Conservation (phyloP, 2,113 vertebrate species). For the Haliaeetus leucogaster region DNA sequence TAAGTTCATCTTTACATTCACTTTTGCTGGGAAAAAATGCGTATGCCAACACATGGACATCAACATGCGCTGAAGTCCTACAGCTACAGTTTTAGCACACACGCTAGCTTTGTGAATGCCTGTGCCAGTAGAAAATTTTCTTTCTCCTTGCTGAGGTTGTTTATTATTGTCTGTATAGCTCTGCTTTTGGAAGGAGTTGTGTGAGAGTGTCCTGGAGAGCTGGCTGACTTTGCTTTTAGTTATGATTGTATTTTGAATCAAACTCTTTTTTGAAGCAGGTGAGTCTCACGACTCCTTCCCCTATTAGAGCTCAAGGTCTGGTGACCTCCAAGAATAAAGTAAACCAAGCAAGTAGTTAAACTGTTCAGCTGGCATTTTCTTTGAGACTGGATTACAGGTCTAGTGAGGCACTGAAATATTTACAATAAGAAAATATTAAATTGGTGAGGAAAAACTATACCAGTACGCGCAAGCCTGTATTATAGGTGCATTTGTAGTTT, state of each 20-base stretch:
- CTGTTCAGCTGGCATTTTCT: neutral
- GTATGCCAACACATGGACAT: neutral
- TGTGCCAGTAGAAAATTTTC: neutral
- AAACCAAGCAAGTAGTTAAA: neutral
- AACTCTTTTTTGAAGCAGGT: neutral
- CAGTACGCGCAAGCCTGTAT: neutral
- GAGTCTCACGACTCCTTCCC: neutral
- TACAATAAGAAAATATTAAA: neutral
- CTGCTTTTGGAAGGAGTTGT: neutral
- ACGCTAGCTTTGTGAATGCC: accelerated
- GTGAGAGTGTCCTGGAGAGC: neutral
- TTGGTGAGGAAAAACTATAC: neutral
- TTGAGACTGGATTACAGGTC: neutral
- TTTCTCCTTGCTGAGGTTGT: neutral
- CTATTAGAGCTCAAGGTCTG: neutral
- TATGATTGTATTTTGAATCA: neutral
- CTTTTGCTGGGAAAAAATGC: neutral
- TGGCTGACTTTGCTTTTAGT: neutral
- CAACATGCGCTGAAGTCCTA: neutral
- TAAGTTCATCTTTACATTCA: neutral
- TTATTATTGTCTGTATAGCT: neutral
- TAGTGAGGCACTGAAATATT: neutral
- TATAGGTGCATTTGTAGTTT: neutral
- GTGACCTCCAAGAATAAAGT: neutral
- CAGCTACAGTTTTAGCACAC: neutral